phyloP scores from a whole-genome alignment of 2,113 vertebrate genomes.

The Spilogale gracilis region DNA sequence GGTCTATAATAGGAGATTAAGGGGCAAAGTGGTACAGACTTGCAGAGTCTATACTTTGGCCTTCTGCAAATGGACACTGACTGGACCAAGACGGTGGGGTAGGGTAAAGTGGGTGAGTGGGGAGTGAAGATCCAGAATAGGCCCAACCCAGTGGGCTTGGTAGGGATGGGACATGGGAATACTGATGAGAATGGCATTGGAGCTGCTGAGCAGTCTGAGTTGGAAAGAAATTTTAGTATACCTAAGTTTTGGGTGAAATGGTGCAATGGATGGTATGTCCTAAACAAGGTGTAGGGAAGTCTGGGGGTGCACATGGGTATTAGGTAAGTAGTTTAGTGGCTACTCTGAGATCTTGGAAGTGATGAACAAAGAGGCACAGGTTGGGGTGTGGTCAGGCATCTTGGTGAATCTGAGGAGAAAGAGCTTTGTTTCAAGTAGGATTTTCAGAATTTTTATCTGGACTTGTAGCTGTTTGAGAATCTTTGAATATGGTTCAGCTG shows the following conservation, averaged over 20 bases:
- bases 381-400: neutral
- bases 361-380: neutral
- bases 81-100: neutral
- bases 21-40: neutral
- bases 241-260: neutral
- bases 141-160: neutral
- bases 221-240: neutral
- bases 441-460: neutral
- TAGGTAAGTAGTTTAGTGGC: neutral
- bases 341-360: neutral
- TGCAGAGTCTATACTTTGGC: neutral
- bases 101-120: neutral
- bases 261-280: neutral
- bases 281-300: neutral
- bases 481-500: neutral
- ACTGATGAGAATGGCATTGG: neutral
- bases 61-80: neutral
- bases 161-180: neutral
- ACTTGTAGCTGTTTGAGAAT: neutral
- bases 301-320: neutral
- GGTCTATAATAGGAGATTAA: neutral
- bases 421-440: neutral
- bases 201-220: neutral
- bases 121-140: neutral
- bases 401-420: neutral